Conservation (phyloP, 2,113 vertebrate species). For the Sinocyclocheilus anophthalmus region DNA sequence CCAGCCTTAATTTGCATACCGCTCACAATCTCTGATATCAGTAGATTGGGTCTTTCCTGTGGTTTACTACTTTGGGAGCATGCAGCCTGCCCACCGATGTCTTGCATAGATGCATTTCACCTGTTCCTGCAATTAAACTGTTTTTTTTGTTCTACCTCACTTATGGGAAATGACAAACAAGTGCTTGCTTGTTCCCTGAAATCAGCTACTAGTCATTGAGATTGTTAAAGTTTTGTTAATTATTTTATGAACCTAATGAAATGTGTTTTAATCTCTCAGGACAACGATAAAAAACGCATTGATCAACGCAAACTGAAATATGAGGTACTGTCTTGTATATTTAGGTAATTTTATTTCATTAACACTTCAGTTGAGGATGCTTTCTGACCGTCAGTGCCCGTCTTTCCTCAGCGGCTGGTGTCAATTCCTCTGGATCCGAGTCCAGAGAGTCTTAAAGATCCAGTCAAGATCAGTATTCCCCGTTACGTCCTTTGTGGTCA, state of each 20-base stretch:
- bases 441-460: constrained; percentile 79
- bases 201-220: not conserved
- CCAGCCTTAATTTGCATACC: constrained; percentile 18
- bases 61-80: constrained; percentile 7
- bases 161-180: not conserved
- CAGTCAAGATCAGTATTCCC: constrained; percentile 88
- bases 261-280: constrained; percentile 49
- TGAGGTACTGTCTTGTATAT: constrained; percentile 64
- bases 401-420: constrained; percentile 80
- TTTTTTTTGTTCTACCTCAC: not conserved
- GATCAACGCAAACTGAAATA: constrained; percentile 70
- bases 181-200: not conserved
- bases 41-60: not conserved
- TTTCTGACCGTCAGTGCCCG: not conserved
- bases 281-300: constrained; percentile 61
- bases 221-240: not conserved
- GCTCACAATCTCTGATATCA: not conserved
- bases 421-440: constrained; percentile 76
- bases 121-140: no score
- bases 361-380: not conserved
- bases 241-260: not conserved
- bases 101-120: not conserved
- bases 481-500: constrained; percentile 95
- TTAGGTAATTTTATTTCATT: not conserved
- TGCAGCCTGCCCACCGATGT: not conserved